These are phyloP conservation scores for Babyrousa celebensis DNA, from an alignment of 2,797 vertebrate genomes.

Conservation along the genomic window DNA sequence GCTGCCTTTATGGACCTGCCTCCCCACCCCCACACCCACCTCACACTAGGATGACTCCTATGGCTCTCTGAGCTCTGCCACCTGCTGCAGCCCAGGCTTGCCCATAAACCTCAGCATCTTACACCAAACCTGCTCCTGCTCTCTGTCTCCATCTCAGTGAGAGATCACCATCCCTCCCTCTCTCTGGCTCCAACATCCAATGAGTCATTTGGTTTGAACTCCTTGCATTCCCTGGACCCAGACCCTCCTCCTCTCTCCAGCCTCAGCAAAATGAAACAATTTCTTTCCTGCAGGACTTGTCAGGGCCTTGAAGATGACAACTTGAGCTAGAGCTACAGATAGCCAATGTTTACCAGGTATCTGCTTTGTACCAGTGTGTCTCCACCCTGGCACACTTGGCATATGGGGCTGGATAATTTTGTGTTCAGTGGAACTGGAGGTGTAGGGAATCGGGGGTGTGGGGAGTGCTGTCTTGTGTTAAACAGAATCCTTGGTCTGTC, in stretches of 20 bases:
- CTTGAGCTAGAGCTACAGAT: neutral
- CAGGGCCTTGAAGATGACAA: slow-evolving; percentile 24
- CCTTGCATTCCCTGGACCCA: neutral
- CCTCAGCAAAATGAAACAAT: neutral
- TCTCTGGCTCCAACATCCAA: neutral
- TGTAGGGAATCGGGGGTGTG: neutral
- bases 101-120: neutral
- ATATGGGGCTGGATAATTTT: neutral
- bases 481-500: neutral
- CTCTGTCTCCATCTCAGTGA: neutral
- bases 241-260: neutral
- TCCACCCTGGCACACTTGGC: neutral
- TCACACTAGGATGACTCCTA: neutral
- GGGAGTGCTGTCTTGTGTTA: neutral
- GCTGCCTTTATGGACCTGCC: neutral
- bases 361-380: neutral
- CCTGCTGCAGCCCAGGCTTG: neutral
- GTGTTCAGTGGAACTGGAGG: neutral
- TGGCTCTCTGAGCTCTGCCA: neutral
- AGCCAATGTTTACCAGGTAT: neutral
- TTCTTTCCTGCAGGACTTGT: slow-evolving; percentile 39
- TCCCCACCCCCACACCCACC: neutral
- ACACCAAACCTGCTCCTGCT: neutral
- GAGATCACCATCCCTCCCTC: neutral
- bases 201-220: neutral